These are phyloP conservation scores for Drosophila paranaensis DNA, from an alignment of 2,888 invertebrate species.

Conservation along the genomic window DNA sequence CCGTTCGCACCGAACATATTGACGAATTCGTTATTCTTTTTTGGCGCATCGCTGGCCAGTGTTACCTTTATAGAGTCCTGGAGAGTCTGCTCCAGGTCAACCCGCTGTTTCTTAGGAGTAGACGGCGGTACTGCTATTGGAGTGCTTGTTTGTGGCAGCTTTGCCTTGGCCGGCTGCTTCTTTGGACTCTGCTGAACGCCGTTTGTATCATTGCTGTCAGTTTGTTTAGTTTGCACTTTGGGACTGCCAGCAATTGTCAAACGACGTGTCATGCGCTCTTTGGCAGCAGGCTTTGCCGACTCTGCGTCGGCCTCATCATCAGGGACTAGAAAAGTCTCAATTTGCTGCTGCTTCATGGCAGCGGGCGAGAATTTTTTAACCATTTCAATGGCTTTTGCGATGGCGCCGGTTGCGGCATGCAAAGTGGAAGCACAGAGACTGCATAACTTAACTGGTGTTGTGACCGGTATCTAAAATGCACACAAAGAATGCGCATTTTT, in stretches of 20 bases:
- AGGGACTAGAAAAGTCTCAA: neutral
- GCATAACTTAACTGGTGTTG: slow-evolving; percentile 48
- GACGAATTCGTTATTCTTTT: slow-evolving; percentile 28
- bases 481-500: neutral
- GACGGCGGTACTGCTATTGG: neutral
- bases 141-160: neutral
- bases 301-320: neutral
- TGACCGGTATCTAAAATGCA: slow-evolving; percentile 32
- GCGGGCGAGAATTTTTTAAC: slow-evolving; percentile 4
- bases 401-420: slow-evolving; percentile 20
- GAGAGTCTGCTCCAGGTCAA: slow-evolving; percentile 24
- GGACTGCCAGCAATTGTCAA: neutral
- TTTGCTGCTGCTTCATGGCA: neutral
- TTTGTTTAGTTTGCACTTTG: neutral
- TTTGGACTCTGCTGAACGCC: neutral
- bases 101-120: neutral
- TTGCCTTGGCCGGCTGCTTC: slow-evolving; percentile 1
- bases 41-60: slow-evolving; percentile 17
- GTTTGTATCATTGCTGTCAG: neutral
- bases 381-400: slow-evolving; percentile 26
- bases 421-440: slow-evolving; percentile 41
- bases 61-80: slow-evolving; percentile 40
- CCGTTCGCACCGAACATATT: slow-evolving; percentile 40
- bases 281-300: neutral
- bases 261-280: neutral